phyloP scores from a whole-genome alignment of 2,888 invertebrate genomes.

The Eurytoma adleriae region DNA sequence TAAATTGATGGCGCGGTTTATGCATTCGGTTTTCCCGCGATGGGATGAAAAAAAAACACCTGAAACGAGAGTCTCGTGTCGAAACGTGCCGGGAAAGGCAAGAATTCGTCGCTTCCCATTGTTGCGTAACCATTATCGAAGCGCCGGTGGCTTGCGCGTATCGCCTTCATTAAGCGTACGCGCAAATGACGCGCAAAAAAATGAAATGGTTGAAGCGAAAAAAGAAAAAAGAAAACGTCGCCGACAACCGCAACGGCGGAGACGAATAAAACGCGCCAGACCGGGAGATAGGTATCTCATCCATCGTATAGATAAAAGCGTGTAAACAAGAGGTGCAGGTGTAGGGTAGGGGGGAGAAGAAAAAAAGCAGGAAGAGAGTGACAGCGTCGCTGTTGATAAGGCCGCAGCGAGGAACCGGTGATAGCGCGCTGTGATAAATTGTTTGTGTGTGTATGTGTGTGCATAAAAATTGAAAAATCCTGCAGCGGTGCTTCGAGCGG shows the following conservation, averaged over 20 bases:
- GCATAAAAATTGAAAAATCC: background rate
- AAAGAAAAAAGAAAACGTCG: background rate
- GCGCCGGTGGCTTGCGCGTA: slow-evolving; percentile 13
- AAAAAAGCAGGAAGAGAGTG: background rate
- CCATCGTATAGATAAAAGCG: slow-evolving; percentile 4
- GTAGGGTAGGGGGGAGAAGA: background rate
- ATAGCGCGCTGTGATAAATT: background rate
- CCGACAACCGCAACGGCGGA: background rate
- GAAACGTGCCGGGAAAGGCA: too few species aligned
- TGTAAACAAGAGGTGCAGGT: background rate
- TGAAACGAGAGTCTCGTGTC: too few species aligned
- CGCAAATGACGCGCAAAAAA: slow-evolving; percentile 14
- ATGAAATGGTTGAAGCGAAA: background rate
- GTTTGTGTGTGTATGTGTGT: too few species aligned
- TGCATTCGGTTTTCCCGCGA: too few species aligned
- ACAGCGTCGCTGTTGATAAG: slow-evolving; percentile 9
- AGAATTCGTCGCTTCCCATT: background rate
- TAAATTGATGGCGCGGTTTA: too few species aligned
- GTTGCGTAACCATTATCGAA: slow-evolving; percentile 26
- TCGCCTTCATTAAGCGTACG: slow-evolving; percentile 29
- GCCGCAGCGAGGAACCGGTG: background rate
- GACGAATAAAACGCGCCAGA: background rate
- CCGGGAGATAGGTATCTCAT: slow-evolving; percentile 13
- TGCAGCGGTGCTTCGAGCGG: too few species aligned
- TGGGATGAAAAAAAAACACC: too few species aligned